Evolutionary conservation across 2,113 vertebrate species (phyloP), one percentile per base, ranked within the genome.

Genomic region (Takifugu bimaculatus): DNA sequence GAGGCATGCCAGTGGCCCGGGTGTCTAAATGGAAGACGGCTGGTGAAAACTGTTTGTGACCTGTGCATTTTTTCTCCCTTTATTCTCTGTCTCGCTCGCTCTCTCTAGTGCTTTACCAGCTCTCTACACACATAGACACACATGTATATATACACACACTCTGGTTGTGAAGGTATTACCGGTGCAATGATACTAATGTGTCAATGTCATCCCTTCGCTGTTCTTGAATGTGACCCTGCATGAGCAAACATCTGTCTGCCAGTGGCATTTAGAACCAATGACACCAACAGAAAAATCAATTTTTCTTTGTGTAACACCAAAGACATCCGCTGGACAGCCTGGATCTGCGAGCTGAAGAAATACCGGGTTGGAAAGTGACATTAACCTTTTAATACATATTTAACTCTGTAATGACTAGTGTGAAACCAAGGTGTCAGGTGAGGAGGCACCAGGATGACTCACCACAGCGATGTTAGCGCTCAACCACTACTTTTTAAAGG

Each of bases 401-500:
- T 27, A 63, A 50, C 58, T 6, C 57, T 54, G 65, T 42, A 56
- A 57, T 70, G 56, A 49, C 43, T 65, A 70, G 51, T 72, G 50
- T 4, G 50, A 72, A 27, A 44, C 56, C 28, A 48, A 57, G 64
- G 64, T 78, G 57, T 65, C 57, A 78, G 48, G 63, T 63, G 43
- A 74, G 80, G 74, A 71, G 84, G 76, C 78, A 73, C 53, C 50
- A 80, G 58, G 85, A 84, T 87, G 86, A 89, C 86, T 89, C 88
- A 89, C 86, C 78, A 71, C 67, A 62, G 72, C 74, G 56, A 63
- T 80, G 78, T 75, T 75, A 84, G 83, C 82, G 85, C 79, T 81
- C 75, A 74, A 80, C 60, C 68, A 42, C 42, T 29, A 75, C 76
- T 70, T 73, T 20, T 77, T 7, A n/a, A 50, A 50, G 77, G 70